Conservation (phyloP, 1,140 invertebrate genomes). For the Drosophila sechellia region DNA sequence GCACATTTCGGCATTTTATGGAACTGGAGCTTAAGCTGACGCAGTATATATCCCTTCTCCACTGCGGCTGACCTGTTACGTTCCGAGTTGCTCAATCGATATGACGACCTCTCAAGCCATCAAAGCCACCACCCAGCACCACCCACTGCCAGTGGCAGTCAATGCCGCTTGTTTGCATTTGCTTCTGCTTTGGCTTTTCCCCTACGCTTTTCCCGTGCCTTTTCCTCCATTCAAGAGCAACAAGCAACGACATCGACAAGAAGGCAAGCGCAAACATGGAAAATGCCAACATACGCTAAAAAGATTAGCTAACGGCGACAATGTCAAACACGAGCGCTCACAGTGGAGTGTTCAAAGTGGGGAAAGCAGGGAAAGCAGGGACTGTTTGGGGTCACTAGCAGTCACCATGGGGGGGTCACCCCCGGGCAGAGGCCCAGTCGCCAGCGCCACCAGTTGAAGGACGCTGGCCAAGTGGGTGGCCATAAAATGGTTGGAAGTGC, state of each 20-base stretch:
- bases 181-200: conserved; percentile 65
- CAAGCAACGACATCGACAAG: conserved; percentile 56
- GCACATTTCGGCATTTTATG: conserved; percentile 58
- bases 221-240: conserved; percentile 58
- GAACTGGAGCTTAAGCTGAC: conserved; percentile 30
- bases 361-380: conserved; percentile 3
- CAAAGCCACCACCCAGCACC: background rate
- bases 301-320: conserved; percentile 82
- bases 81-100: conserved; percentile 72
- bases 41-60: conserved; percentile 34
- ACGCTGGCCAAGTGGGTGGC: conserved; percentile 61
- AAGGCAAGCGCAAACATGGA: conserved; percentile 75
- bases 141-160: conserved; percentile 12
- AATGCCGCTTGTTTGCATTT: conserved; percentile 79
- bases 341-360: conserved; percentile 15
- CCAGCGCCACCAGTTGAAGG: conserved; percentile 29
- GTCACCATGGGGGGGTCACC: conserved; percentile 30
- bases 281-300: conserved; percentile 83
- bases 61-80: conserved; percentile 67
- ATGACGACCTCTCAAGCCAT: conserved; percentile 33
- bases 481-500: conserved; percentile 63
- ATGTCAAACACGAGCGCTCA: conserved; percentile 75
- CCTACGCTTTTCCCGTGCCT: conserved; percentile 38
- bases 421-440: background rate
- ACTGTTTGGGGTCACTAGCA: conserved; percentile 22